Evolutionary conservation across 2,113 vertebrate genomes (phyloP).

Genomic region (Hippocampus comes): DNA sequence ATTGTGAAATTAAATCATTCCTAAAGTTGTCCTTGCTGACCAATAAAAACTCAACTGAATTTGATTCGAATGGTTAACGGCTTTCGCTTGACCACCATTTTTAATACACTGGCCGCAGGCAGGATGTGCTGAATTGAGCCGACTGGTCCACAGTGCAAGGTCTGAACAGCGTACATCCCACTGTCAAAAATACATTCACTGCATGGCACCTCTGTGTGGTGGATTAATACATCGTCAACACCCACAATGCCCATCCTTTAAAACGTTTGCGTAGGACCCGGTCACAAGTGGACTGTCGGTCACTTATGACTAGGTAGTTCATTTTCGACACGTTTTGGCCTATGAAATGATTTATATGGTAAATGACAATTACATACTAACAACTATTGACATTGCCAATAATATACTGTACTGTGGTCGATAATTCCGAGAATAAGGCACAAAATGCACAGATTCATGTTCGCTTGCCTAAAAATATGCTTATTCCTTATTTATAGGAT

Average conservation of each 20-base stretch:
- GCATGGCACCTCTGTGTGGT: constrained; percentile 61
- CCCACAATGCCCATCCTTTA: constrained; percentile 27
- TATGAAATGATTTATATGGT: constrained; percentile 31
- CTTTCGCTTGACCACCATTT: constrained; percentile 47
- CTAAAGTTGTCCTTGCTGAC: constrained; percentile 30
- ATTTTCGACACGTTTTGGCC: constrained; percentile 26
- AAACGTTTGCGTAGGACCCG: constrained; percentile 19
- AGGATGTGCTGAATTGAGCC: constrained; percentile 44
- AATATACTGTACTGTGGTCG: constrained; percentile 65
- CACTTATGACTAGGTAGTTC: constrained; percentile 41
- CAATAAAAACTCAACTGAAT: constrained; percentile 40
- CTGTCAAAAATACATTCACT: constrained; percentile 69
- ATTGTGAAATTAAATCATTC: constrained; percentile 40
- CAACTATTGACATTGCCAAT: constrained; percentile 77
- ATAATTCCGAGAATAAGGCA: constrained; percentile 93
- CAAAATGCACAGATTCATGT: constrained; percentile 98
- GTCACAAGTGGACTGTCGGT: constrained; percentile 71
- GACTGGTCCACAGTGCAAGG: constrained; percentile 51
- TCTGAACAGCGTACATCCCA: constrained; percentile 57
- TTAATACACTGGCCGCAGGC: constrained; percentile 52
- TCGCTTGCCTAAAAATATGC: constrained; percentile 90
- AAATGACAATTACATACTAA: constrained; percentile 69
- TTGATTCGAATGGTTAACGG: constrained; percentile 8
- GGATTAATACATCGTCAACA: constrained; percentile 52
- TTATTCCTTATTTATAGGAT: constrained; percentile 80